A percentile compares a stretch with the other conserved stretches of the same genome.
These are phyloP conservation scores for Sciurus niger DNA, from an alignment of 2,113 vertebrate genomes.

Conservation along the genomic window DNA sequence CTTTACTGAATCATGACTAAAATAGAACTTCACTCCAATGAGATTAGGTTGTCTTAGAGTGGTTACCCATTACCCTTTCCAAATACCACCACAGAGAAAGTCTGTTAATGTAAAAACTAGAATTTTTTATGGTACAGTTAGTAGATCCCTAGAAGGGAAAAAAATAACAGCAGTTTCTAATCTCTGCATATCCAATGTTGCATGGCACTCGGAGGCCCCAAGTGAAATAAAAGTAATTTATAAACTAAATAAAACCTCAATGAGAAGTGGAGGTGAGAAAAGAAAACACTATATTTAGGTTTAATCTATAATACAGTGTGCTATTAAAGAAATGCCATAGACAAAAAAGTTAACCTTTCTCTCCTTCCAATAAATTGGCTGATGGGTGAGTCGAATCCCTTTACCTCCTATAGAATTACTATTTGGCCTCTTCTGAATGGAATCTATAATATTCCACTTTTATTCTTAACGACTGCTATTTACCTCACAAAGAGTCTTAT, in stretches of 20 bases:
- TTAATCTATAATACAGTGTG: conserved; percentile 19
- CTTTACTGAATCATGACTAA: not conserved
- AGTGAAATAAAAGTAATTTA: conserved; percentile 70
- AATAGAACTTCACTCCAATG: conserved; percentile 47
- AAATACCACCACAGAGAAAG: not conserved
- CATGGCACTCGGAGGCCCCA: not conserved
- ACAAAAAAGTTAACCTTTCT: conserved; percentile 34
- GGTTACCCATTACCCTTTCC: not conserved
- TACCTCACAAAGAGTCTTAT: conserved; percentile 24
- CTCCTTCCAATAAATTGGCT: conserved; percentile 41
- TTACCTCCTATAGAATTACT: conserved; percentile 46
- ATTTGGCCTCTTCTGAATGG: conserved; percentile 44
- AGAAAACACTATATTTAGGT: conserved; percentile 62
- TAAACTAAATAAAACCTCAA: conserved; percentile 57
- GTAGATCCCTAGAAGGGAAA: conserved; percentile 7
- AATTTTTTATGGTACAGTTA: conserved; percentile 53
- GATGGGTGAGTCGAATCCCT: conserved; percentile 49
- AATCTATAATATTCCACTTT: conserved; percentile 64
- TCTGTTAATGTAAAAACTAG: not conserved
- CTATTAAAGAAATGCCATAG: conserved; percentile 63
- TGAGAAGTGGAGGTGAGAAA: conserved; percentile 64
- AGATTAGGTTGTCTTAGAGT: conserved; percentile 25
- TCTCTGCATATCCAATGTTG: not conserved
- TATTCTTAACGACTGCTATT: conserved; percentile 62
- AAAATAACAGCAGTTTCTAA: conserved; percentile 52